Evolutionary conservation across 2,113 vertebrate species (phyloP).

Genomic region (Phylloscopus whistleri): DNA sequence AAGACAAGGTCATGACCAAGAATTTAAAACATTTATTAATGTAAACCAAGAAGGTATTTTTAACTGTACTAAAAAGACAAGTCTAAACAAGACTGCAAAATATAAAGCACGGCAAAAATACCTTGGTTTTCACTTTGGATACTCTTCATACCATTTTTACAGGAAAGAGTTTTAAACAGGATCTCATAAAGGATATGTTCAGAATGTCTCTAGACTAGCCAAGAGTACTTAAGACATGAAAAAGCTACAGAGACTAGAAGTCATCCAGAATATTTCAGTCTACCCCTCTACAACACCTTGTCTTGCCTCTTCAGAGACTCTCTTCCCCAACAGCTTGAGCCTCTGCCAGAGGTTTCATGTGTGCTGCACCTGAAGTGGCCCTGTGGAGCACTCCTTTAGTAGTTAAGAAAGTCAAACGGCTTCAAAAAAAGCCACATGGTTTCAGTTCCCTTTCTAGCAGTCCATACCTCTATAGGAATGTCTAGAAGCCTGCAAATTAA

Average conservation of each 20-base stretch:
- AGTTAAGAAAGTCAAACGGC: neutral
- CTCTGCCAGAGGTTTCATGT: neutral
- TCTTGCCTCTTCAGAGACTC: neutral
- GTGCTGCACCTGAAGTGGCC: neutral
- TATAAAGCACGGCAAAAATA: neutral
- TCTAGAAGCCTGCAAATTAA: neutral
- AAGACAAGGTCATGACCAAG: neutral
- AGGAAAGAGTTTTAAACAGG: neutral
- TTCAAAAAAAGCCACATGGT: neutral
- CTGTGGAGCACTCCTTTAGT: neutral
- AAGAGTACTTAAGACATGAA: neutral
- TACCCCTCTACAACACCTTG: neutral
- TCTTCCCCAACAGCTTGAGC: neutral
- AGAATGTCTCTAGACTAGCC: neutral
- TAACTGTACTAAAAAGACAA: neutral
- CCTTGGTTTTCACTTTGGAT: neutral
- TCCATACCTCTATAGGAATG: neutral
- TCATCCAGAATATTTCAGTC: neutral
- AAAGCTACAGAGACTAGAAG: neutral
- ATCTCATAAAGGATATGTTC: neutral
- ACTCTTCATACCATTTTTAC: neutral
- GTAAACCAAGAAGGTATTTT: neutral
- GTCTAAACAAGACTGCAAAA: neutral
- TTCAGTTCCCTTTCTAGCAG: neutral
- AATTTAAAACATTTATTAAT: neutral